Evolutionary conservation across 2,797 vertebrate genomes (phyloP), one percentile per base, ranked within the genome.

Genomic region (Onychomys leucogaster): DNA sequence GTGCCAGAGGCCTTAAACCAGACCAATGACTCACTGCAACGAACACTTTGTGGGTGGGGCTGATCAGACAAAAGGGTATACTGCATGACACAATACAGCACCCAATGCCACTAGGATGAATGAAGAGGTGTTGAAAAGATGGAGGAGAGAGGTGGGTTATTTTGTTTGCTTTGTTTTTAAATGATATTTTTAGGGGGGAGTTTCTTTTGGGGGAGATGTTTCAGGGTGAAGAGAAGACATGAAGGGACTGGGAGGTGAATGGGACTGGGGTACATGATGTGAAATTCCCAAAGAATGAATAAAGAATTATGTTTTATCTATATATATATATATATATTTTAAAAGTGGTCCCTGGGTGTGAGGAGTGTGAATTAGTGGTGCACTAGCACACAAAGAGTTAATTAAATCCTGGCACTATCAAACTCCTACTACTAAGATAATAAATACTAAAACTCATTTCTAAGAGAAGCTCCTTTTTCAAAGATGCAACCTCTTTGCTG

Each of bases 361-460:
- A n/a, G 41, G 6, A 37, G 27, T 65, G 27, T 84, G 43, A 29
- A 59, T 65, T 27, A 46, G 41, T 32, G 34, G 16, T 43, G 19
- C 43, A 37, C 75, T 37, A 49, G 14, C 43, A 80, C 3, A 6
- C 32, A 6, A 89, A 88, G 27, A 59, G 7, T 41, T 80, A 27
- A 34, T 49, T 78, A 29, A n/a, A 14, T 41, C 5, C 61, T 34
- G 43, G 89, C 5, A 29, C 16, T n/a, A 37, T 29, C 23, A 27
- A 89, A 63, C 8, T 46, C 71, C 71, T 76, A 27, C 12, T 34
- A 34, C 16, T 61, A 43, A 29, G 52, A 73, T 17, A 76, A 61
- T 43, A 46, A 5, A 76, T 91, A 80, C 88, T 93, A 23, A 78
- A 65, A 52, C 57, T 82, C 23, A 85, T 75, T 95, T 94, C 81